Evolutionary conservation across 2,113 vertebrate genomes (phyloP).

Genomic region (Gopherus evgoodei): DNA sequence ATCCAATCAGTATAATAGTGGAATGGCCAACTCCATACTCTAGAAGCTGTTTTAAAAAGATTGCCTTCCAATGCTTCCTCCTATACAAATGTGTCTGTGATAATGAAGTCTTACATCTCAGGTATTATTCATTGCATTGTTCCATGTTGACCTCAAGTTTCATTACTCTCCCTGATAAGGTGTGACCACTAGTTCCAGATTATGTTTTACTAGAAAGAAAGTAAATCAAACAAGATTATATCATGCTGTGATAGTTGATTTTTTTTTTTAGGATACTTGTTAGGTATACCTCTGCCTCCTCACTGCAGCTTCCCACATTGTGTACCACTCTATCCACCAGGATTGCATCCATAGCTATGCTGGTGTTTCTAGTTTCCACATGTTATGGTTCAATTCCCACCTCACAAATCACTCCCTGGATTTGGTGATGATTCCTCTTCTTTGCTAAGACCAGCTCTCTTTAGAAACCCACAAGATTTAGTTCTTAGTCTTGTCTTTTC

Average conservation of each 20-base stretch:
- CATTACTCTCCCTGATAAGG: not conserved
- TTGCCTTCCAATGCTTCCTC: fast-evolving
- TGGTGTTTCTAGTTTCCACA: not conserved
- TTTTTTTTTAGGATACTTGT: not conserved
- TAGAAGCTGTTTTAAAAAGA: not conserved
- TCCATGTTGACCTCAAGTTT: not conserved
- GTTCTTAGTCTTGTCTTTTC: not conserved
- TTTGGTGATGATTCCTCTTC: not conserved
- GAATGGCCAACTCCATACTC: not conserved
- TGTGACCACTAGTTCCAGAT: not conserved
- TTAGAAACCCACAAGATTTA: not conserved
- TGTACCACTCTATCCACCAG: not conserved
- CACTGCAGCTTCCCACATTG: not conserved
- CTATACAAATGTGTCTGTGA: not conserved
- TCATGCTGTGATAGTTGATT: not conserved
- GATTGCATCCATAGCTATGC: not conserved
- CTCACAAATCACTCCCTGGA: not conserved
- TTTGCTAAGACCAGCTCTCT: not conserved
- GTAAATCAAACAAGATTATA: not conserved
- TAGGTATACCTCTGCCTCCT: not conserved
- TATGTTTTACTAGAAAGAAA: not conserved
- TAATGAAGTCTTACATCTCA: not conserved
- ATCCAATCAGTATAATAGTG: fast-evolving
- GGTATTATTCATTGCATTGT: fast-evolving
- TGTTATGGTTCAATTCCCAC: not conserved